A percentile compares a stretch with the other conserved stretches of the same genome.
phyloP scores from a whole-genome alignment of 53 echinoderm and acorn worm species.

The Mesocentrotus franciscanus region DNA sequence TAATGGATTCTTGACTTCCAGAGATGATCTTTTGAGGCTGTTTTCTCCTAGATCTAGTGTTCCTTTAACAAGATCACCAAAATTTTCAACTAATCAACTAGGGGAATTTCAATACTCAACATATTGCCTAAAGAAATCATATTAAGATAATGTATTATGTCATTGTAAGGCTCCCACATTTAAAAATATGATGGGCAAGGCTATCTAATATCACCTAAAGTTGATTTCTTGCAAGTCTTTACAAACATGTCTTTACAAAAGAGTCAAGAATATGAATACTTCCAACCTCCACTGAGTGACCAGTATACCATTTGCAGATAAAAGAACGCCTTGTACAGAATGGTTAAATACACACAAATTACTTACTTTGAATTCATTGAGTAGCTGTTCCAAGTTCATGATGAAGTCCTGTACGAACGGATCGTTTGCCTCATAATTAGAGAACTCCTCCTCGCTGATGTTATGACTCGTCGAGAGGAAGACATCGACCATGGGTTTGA shows the following conservation, averaged over 20 bases:
- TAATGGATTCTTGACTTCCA: neutral
- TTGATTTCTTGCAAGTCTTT: too few species aligned
- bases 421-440: constrained; percentile 97
- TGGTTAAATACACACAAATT: neutral
- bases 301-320: neutral
- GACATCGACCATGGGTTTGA: constrained; percentile 94
- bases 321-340: neutral
- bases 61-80: neutral
- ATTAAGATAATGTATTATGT: too few species aligned
- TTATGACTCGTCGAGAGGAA: constrained; percentile 94
- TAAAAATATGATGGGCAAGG: too few species aligned
- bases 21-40: neutral
- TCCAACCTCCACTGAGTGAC: neutral
- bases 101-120: too few species aligned
- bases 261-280: neutral
- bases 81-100: too few species aligned
- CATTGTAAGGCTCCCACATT: too few species aligned
- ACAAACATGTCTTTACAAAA: too few species aligned
- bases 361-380: constrained; percentile 92
- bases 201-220: too few species aligned
- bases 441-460: constrained; percentile 97
- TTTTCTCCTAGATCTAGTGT: neutral
- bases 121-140: too few species aligned
- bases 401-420: constrained; percentile 95
- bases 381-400: constrained; percentile 92